Conservation (phyloP, 1,140 invertebrate species). For the Cydia pomonella region DNA sequence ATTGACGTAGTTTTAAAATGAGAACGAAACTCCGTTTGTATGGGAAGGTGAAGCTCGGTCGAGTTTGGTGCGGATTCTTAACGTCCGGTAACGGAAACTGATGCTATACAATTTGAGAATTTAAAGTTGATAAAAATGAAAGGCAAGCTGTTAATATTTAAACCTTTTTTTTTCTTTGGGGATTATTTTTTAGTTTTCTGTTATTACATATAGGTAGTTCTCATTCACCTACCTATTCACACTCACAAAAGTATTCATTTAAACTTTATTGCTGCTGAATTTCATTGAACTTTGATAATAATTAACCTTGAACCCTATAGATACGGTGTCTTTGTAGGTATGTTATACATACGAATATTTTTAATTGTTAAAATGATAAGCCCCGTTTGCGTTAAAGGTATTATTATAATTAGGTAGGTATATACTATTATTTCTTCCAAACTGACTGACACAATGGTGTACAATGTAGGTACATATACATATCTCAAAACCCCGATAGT, state of each 20-base stretch:
- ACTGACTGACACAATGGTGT: no score
- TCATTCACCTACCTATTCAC: no score
- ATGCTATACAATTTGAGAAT: background rate
- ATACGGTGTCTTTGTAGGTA: background rate
- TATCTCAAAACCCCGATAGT: background rate
- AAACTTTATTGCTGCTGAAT: background rate
- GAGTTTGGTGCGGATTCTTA: no score
- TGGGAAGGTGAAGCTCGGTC: no score
- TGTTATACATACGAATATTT: background rate
- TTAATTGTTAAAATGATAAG: background rate
- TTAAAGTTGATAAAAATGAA: no score
- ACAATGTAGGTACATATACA: no score
- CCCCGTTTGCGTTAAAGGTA: background rate
- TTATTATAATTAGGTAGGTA: background rate
- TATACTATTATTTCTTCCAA: background rate
- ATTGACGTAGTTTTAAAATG: no score
- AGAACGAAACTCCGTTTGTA: no score
- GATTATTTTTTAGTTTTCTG: no score
- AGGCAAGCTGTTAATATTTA: no score
- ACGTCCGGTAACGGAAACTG: background rate
- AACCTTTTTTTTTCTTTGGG: no score
- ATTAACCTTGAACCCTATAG: background rate
- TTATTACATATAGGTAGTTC: no score
- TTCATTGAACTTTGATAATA: background rate
- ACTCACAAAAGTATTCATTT: background rate